Evolutionary conservation across 2,888 invertebrate genomes (phyloP).

Genomic region (Atethmia centrago): DNA sequence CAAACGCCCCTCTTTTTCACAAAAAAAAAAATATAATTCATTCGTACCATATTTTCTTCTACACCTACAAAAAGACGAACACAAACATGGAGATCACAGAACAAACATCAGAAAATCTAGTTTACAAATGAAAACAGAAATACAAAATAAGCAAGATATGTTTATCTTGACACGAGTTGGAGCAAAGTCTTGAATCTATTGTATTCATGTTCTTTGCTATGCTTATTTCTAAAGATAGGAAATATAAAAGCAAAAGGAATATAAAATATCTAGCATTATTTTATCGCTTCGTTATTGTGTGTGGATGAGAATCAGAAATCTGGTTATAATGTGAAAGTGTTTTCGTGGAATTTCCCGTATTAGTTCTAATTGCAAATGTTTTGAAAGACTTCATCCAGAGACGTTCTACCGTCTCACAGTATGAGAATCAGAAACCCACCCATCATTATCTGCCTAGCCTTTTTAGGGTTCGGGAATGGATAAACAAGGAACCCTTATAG

Average conservation of each 20-base stretch:
- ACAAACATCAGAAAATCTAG: slow-evolving; percentile 45
- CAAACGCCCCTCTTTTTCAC: no score
- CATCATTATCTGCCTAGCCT: no score
- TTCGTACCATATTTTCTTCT: not conserved
- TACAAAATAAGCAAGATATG: slow-evolving; percentile 45
- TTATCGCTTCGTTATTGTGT: slow-evolving; percentile 27
- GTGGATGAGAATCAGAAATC: not conserved
- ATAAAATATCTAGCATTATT: slow-evolving; percentile 14
- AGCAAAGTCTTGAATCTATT: slow-evolving; percentile 48
- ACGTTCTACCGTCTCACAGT: no score
- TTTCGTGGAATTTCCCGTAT: not conserved
- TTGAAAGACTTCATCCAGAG: not conserved
- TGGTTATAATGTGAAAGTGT: not conserved
- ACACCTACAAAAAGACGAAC: not conserved
- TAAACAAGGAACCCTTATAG: no score
- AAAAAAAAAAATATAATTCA: not conserved
- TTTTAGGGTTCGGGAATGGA: no score
- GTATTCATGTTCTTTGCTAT: slow-evolving; percentile 40
- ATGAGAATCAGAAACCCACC: no score
- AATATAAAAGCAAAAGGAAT: slow-evolving; percentile 32
- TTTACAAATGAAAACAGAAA: slow-evolving; percentile 55
- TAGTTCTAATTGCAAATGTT: not conserved
- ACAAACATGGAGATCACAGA: slow-evolving; percentile 7
- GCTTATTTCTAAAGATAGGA: slow-evolving; percentile 44
- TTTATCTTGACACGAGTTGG: slow-evolving; percentile 43